phyloP scores from a whole-genome alignment of 2,888 invertebrate species.

The Erebia ligea region DNA sequence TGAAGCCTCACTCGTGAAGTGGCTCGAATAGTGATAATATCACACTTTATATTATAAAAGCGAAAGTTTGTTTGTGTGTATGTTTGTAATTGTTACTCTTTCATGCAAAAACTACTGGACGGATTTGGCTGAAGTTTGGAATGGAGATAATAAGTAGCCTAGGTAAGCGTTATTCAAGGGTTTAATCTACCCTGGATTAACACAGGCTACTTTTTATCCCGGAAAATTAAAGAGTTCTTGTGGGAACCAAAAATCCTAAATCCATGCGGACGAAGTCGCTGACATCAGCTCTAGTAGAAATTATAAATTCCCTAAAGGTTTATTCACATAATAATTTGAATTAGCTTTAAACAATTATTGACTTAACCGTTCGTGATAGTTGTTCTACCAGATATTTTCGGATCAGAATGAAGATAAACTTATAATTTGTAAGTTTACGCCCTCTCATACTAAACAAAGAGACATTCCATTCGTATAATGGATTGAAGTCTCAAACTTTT shows the following conservation, averaged over 20 bases:
- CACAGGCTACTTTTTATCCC: too few species aligned
- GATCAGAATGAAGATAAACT: neutral
- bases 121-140: too few species aligned
- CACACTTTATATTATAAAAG: too few species aligned
- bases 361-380: neutral
- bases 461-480: slow-evolving; percentile 13
- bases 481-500: slow-evolving; percentile 18
- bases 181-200: too few species aligned
- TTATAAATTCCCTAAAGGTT: neutral
- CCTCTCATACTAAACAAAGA: slow-evolving; percentile 1
- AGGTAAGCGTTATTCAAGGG: too few species aligned
- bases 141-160: too few species aligned
- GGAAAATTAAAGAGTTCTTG: too few species aligned
- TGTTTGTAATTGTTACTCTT: neutral
- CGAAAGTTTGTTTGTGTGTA: neutral
- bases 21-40: too few species aligned
- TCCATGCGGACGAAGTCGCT: too few species aligned
- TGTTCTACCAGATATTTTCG: neutral
- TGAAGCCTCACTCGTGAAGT: too few species aligned
- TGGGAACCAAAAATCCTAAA: too few species aligned
- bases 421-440: neutral
- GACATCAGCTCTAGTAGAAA: neutral
- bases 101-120: too few species aligned
- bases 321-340: neutral
- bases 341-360: neutral